Base-by-base conservation (phyloP, 2,888 invertebrate genomes). In the Chesias legatella region DNA sequence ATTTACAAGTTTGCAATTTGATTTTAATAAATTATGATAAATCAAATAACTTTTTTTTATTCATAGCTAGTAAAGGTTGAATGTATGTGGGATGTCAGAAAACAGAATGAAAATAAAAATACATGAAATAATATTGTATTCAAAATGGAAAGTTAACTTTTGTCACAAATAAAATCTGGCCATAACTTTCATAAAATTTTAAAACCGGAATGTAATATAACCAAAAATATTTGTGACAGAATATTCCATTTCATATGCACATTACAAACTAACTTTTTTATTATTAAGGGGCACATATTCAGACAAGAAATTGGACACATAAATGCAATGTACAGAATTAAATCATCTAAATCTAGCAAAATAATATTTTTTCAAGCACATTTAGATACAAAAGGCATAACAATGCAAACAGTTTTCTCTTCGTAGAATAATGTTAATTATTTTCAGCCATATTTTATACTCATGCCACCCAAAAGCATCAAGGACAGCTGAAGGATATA, bases 161-260 rank as follows among this genome's bases (percentile, higher is more conserved):
- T 53, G 58, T 52, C 67, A 65, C 58, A 56, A 53, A 56, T 48
- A 45, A 22, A 43, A 51, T 51, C 43, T 35, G 47, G 44, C 43
- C 43, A 48, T 42, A 32, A 44, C 38, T 56, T 49, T 49, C 48
- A 39, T 43, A 54, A 53, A 53, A 51, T 30, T 39, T 51, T 41
- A 44, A 54, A 55, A 56, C 43, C 52, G 71, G 69, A 71, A 70
- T 71, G 69, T 64, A 51, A 48, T 48, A 53, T 47, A 36, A 49
- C 36, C 32, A 43, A 35, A 36, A 9, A 45, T 53, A 56, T 56
- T 43, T 51, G 51, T 54, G 56, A 55, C 61, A 55, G 56, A 24
- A 17, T 17, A 17, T 25, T 30, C 26, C 17, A 36, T 37, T n/a
- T 21, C 10, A 28, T 29, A 20, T 13, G 3, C 13, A 17, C 5